Evolutionary conservation across 1,140 invertebrate genomes (phyloP).

Genomic region (Drosophila orena): DNA sequence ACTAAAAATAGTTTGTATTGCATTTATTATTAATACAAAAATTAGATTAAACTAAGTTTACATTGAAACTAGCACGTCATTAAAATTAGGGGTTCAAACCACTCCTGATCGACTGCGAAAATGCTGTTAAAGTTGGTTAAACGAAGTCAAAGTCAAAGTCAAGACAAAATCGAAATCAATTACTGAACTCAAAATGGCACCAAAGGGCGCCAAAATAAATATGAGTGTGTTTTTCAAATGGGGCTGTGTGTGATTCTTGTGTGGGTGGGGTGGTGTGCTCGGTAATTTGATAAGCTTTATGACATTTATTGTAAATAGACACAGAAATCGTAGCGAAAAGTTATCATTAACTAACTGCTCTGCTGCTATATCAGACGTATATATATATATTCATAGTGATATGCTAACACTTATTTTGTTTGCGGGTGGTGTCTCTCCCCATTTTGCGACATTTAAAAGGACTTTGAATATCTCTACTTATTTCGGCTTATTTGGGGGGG

Average conservation of each 20-base stretch:
- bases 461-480: conserved; percentile 15
- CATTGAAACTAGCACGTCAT: conserved; percentile 73
- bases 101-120: conserved; percentile 69
- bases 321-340: conserved; percentile 76
- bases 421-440: conserved; percentile 20
- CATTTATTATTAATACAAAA: conserved; percentile 81
- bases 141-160: conserved; percentile 48
- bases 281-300: conserved; percentile 48
- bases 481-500: not conserved
- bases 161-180: conserved; percentile 37
- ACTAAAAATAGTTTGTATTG: conserved; percentile 81
- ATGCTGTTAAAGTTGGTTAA: conserved; percentile 62
- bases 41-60: conserved; percentile 74
- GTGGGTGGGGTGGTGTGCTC: conserved; percentile 11
- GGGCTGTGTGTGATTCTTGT: conserved; percentile 12
- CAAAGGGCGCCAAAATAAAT: conserved; percentile 38
- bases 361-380: conserved; percentile 53
- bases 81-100: conserved; percentile 62
- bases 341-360: conserved; percentile 61
- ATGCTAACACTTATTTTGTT: conserved; percentile 73
- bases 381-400: conserved; percentile 60
- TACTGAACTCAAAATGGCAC: conserved; percentile 30
- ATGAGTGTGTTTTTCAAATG: conserved; percentile 20
- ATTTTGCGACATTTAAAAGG: conserved; percentile 25
- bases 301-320: conserved; percentile 78